These are phyloP conservation scores for Callocephalon fimbriatum DNA, from an alignment of 2,113 vertebrate species.

Conservation along the genomic window DNA sequence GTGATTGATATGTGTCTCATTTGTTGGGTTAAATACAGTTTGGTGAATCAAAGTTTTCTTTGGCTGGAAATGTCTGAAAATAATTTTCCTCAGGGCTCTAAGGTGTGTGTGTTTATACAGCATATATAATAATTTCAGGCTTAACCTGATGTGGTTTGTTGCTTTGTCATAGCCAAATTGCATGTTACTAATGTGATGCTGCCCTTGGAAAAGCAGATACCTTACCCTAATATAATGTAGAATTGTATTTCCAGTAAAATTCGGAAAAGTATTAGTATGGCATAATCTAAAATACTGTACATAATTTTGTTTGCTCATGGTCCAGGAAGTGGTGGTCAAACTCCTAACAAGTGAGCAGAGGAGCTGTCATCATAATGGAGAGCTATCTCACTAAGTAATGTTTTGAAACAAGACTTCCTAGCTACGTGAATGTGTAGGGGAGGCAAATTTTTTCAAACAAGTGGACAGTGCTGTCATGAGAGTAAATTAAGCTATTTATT, in stretches of 20 bases:
- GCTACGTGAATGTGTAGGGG: neutral
- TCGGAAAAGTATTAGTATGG: neutral
- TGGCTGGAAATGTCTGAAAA: neutral
- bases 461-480: neutral
- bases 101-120: neutral
- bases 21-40: neutral
- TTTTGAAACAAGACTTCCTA: neutral
- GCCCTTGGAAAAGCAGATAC: neutral
- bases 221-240: neutral
- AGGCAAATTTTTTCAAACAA: neutral
- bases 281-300: neutral
- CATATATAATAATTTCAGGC: neutral
- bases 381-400: neutral
- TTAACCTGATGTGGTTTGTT: neutral
- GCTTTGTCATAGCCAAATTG: neutral
- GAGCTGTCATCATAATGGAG: fast-evolving
- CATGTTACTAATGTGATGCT: neutral
- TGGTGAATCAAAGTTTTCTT: neutral
- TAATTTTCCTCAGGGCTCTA: neutral
- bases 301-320: fast-evolving
- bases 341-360: neutral
- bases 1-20: neutral
- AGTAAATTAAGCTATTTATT: neutral
- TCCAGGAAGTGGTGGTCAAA: neutral
- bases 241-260: neutral